Conservation (phyloP, 2,888 invertebrate genomes). For the Polymixis lichenea region DNA sequence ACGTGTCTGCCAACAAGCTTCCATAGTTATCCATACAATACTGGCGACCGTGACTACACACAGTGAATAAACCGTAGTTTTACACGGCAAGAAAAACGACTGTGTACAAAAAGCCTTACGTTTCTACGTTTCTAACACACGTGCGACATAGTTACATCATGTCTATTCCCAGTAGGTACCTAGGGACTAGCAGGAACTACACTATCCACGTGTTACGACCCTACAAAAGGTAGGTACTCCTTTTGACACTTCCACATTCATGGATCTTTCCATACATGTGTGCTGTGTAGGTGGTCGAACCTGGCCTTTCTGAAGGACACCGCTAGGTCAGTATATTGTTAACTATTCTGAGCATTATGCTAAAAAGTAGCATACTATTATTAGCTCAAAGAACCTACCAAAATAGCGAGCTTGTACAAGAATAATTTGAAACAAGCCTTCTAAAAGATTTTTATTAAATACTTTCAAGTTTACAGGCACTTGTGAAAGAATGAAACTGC, state of each 20-base stretch:
- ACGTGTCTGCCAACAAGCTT: too few species aligned
- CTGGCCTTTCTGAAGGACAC: conserved; percentile 36
- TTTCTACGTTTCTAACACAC: conserved; percentile 1
- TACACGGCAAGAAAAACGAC: too few species aligned
- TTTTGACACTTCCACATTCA: conserved; percentile 37
- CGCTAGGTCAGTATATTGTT: conserved; percentile 1
- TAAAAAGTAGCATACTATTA: neutral
- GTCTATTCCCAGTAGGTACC: conserved; percentile 1
- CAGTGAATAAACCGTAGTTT: too few species aligned
- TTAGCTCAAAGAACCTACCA: neutral
- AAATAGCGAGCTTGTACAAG: neutral
- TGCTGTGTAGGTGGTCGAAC: conserved; percentile 24
- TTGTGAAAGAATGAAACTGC: neutral
- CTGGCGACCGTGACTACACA: too few species aligned
- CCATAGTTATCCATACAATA: too few species aligned
- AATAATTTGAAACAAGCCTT: neutral
- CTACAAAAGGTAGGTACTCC: conserved; percentile 6
- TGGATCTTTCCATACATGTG: conserved; percentile 26
- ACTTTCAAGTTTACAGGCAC: neutral
- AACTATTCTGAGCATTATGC: conserved; percentile 13
- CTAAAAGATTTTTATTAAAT: neutral
- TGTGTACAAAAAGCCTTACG: too few species aligned
- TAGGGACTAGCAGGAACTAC: neutral
- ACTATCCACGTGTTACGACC: conserved; percentile 3
- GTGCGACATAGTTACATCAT: neutral